Conservation (phyloP, 2,888 invertebrate species). For the Cotesia congregata region DNA sequence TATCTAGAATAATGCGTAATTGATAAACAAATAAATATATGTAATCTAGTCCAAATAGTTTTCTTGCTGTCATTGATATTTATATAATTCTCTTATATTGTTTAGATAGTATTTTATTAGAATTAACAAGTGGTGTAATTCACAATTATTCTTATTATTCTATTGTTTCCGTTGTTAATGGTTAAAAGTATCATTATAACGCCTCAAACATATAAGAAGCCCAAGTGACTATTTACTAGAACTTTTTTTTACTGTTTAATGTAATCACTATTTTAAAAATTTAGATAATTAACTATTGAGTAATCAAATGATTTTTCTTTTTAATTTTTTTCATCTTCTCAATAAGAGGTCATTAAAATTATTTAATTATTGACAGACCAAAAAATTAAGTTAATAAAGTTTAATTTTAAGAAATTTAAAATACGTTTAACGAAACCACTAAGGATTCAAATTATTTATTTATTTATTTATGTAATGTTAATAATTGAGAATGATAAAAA, state of each 20-base stretch:
- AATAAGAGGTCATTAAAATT: not conserved
- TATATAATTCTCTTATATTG: not conserved
- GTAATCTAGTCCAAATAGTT: not conserved
- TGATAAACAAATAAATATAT: not conserved
- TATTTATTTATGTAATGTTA: conserved; percentile 9
- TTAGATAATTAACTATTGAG: too few species aligned
- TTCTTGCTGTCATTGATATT: not conserved
- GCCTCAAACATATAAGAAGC: not conserved
- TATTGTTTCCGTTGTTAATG: not conserved
- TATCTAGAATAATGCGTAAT: not conserved
- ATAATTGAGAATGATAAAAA: not conserved
- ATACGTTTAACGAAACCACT: not conserved
- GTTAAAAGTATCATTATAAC: not conserved
- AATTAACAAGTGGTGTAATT: not conserved
- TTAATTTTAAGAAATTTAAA: not conserved
- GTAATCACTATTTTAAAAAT: too few species aligned
- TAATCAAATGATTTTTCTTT: too few species aligned
- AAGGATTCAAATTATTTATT: not conserved
- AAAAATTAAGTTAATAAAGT: not conserved
- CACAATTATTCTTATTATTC: not conserved
- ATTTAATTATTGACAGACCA: not conserved
- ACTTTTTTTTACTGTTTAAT: too few species aligned
- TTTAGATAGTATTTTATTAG: not conserved
- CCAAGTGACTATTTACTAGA: too few species aligned
- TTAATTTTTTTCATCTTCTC: not conserved